These are phyloP conservation scores for Caloenas nicobarica DNA, from an alignment of 2,113 vertebrate species.

Conservation along the genomic window DNA sequence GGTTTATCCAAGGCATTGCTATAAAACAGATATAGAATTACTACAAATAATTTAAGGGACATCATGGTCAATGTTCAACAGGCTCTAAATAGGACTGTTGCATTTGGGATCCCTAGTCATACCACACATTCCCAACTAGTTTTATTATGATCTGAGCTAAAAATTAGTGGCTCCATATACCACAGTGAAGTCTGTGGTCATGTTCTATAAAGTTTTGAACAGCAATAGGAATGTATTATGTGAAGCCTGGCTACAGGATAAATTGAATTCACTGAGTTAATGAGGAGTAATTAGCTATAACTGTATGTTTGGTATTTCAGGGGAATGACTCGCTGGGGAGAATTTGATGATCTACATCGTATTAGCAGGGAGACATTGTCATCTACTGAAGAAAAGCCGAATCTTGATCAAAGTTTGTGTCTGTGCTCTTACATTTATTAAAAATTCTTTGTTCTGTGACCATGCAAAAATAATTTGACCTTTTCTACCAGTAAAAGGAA, in stretches of 20 bases:
- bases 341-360: slow-evolving; percentile 86
- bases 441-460: not conserved
- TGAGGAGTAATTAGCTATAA: not conserved
- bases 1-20: not conserved
- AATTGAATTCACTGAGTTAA: not conserved
- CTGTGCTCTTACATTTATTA: accelerated
- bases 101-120: not conserved
- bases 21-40: not conserved
- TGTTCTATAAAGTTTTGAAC: not conserved
- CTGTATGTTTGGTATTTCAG: slow-evolving; percentile 64
- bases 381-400: slow-evolving; percentile 25
- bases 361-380: slow-evolving; percentile 80
- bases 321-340: slow-evolving; percentile 93
- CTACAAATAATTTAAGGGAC: not conserved
- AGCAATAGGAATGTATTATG: not conserved
- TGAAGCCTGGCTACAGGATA: not conserved
- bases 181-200: accelerated
- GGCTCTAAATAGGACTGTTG: not conserved
- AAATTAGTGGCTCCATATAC: not conserved
- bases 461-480: no score
- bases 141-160: not conserved
- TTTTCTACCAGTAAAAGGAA: not conserved
- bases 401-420: slow-evolving; percentile 58
- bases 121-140: not conserved
- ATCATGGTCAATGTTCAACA: accelerated